These are phyloP conservation scores for Periophthalmus magnuspinnatus DNA, from an alignment of 2,797 vertebrate species.

Conservation along the genomic window DNA sequence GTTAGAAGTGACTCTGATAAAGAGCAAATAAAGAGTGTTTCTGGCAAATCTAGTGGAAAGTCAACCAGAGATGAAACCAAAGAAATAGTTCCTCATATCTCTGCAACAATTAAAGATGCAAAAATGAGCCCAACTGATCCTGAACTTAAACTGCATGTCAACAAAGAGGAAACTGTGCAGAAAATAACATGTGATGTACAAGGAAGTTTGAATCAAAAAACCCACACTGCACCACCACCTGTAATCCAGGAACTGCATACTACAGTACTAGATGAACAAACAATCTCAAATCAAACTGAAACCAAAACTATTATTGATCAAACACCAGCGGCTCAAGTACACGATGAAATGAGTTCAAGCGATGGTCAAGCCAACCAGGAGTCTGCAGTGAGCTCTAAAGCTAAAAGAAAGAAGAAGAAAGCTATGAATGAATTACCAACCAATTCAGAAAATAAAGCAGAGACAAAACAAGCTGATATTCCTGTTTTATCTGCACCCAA, in stretches of 20 bases:
- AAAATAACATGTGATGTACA: background rate
- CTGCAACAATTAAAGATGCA: background rate
- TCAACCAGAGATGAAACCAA: background rate
- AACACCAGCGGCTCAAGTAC: background rate
- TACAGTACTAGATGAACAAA: background rate
- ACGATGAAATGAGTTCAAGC: background rate
- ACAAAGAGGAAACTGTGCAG: background rate
- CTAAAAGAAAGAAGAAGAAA: constrained; percentile 4
- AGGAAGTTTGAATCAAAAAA: constrained; percentile 6
- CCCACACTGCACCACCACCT: background rate
- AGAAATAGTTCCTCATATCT: background rate
- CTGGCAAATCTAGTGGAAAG: constrained; percentile 14
- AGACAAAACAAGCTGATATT: background rate
- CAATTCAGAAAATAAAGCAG: background rate
- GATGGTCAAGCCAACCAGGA: background rate
- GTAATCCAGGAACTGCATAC: background rate
- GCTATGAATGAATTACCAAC: background rate
- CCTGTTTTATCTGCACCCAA: background rate
- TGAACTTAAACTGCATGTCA: background rate
- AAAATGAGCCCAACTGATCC: too few species aligned
- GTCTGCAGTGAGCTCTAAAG: background rate
- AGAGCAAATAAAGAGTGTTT: constrained; percentile 12
- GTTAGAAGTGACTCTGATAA: constrained; percentile 23
- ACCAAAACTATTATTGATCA: background rate
- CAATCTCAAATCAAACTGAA: background rate